Evolutionary conservation across 2,888 invertebrate species (phyloP).

Genomic region (Aporophyla lueneburgensis): DNA sequence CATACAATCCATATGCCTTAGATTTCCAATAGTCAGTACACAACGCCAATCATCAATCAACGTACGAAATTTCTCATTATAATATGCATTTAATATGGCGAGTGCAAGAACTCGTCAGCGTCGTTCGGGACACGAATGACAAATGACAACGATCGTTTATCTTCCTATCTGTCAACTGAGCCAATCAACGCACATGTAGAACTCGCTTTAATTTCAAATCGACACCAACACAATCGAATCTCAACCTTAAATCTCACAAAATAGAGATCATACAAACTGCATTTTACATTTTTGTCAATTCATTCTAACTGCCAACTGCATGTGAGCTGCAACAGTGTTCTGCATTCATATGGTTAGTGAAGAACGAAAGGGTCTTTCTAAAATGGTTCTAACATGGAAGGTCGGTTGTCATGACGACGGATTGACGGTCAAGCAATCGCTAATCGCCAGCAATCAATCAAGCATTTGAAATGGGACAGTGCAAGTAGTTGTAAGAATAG

Average conservation of each 20-base stretch:
- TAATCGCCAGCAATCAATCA: constrained; percentile 83
- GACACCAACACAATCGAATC: constrained; percentile 42
- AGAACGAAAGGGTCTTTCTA: constrained; percentile 67
- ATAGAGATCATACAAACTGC: constrained; percentile 53
- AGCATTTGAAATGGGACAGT: constrained; percentile 72
- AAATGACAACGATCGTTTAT: constrained; percentile 88
- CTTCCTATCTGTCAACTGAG: constrained; percentile 89
- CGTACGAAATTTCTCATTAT: constrained; percentile 83
- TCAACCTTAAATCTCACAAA: constrained; percentile 46
- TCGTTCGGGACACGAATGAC: constrained; percentile 82
- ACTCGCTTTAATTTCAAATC: constrained; percentile 71
- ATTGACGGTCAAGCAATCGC: constrained; percentile 79
- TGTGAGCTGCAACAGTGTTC: constrained; percentile 74
- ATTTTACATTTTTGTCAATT: constrained; percentile 65
- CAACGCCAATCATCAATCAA: constrained; percentile 82
- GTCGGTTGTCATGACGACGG: constrained; percentile 74
- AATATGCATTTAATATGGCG: constrained; percentile 86
- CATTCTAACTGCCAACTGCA: constrained; percentile 70
- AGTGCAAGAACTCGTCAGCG: constrained; percentile 81
- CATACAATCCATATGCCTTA: constrained; percentile 6
- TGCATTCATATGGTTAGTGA: constrained; percentile 61
- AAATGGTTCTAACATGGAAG: constrained; percentile 69
- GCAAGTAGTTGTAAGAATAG: constrained; percentile 59
- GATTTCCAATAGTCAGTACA: constrained; percentile 9
- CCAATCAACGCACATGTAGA: constrained; percentile 88